phyloP scores from a whole-genome alignment of 1,140 invertebrate species.

The Euglossa dilemma region DNA sequence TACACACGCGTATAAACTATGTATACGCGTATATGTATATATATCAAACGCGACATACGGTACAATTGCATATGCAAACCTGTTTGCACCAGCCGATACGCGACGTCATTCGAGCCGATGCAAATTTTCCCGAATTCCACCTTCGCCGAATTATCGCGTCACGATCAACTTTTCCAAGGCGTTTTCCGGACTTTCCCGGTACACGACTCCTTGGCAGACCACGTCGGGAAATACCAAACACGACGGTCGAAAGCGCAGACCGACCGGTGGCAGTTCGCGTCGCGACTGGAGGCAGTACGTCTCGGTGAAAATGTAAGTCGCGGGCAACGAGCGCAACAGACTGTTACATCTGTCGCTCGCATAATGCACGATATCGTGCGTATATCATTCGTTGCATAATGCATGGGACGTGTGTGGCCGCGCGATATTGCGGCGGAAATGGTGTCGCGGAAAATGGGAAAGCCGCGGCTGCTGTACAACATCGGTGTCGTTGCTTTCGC shows the following conservation, averaged over 20 bases:
- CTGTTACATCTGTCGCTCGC: conserved; percentile 73
- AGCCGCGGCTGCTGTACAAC: conserved; percentile 49
- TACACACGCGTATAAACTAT: neutral
- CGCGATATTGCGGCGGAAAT: conserved; percentile 66
- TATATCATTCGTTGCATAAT: conserved; percentile 73
- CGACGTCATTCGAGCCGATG: conserved; percentile 56
- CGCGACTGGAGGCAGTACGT: neutral
- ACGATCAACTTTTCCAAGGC: too few relatives aligned
- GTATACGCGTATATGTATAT: neutral
- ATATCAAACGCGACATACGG: conserved; percentile 62
- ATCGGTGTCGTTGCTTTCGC: conserved; percentile 28
- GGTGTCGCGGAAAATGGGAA: conserved; percentile 66
- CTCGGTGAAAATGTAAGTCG: conserved; percentile 47
- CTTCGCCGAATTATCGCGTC: neutral
- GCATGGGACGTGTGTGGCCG: conserved; percentile 57
- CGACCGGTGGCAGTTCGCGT: too few relatives aligned
- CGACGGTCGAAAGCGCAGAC: neutral
- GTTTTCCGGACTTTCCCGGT: neutral
- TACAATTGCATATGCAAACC: conserved; percentile 71
- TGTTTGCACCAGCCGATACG: conserved; percentile 57
- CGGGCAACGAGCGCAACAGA: conserved; percentile 54
- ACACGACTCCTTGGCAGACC: neutral
- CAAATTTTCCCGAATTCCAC: conserved; percentile 61
- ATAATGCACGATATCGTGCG: conserved; percentile 70
- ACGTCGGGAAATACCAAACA: neutral